Percentiles rank a stretch among this genome's conserved stretches.
Conservation (phyloP, 30 jellyfish, hydroid and myxozoan species). For the Rhopilema esculentum region DNA sequence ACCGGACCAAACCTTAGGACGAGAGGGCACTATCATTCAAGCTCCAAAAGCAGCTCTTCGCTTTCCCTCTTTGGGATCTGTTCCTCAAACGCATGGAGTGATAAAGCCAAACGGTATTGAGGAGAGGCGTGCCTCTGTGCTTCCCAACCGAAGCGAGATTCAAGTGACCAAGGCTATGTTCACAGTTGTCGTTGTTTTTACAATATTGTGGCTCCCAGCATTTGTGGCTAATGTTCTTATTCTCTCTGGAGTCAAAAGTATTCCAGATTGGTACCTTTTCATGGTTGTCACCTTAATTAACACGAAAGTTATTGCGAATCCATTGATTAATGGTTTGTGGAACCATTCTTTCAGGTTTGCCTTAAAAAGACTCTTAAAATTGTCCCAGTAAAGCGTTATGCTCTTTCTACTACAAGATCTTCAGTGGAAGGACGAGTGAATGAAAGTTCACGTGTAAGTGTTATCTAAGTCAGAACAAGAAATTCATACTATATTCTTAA, state of each 20-base stretch:
- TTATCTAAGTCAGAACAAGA: no score
- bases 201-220: background rate
- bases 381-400: no score
- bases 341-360: background rate
- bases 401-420: no score
- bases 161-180: constrained; percentile 12
- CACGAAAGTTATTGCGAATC: background rate
- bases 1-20: no score
- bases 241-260: background rate
- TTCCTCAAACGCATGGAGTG: background rate
- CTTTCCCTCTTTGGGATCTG: background rate
- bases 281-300: background rate
- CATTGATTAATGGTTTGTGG: constrained; percentile 3
- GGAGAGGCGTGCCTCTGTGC: background rate
- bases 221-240: background rate
- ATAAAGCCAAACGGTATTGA: background rate
- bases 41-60: no score
- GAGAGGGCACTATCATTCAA: no score
- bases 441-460: no score
- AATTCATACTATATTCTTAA: no score
- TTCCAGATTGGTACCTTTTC: background rate
- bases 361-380: no score
- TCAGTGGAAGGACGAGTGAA: no score
- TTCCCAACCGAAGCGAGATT: background rate
- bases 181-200: background rate